phyloP scores from a whole-genome alignment of 2,797 vertebrate species.

The Microchirus variegatus region DNA sequence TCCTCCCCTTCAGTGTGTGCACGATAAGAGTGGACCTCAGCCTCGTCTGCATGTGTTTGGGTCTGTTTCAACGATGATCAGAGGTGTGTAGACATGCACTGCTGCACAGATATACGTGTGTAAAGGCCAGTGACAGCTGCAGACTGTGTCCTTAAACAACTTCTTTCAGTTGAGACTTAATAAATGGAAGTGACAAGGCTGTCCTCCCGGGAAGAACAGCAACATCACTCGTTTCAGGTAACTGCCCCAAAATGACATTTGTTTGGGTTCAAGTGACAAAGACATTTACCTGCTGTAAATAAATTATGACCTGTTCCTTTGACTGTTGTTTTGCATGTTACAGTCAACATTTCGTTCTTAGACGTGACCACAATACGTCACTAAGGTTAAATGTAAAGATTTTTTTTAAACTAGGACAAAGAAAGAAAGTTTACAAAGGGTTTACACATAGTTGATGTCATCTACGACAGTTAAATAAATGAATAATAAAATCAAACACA shows the following conservation, averaged over 20 bases:
- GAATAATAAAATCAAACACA: too few relatives aligned
- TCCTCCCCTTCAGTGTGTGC: slow-evolving; percentile 22
- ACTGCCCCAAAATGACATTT: background rate
- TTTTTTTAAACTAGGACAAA: too few relatives aligned
- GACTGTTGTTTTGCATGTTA: too few relatives aligned
- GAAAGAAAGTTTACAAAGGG: too few relatives aligned
- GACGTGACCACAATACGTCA: too few relatives aligned
- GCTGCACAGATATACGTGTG: background rate
- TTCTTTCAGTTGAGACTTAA: slow-evolving; percentile 5
- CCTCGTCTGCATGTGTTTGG: slow-evolving; percentile 10
- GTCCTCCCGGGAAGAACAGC: background rate
- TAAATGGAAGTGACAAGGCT: slow-evolving; percentile 1
- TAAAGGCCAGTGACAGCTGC: too few relatives aligned
- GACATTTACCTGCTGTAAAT: background rate
- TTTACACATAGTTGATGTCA: too few relatives aligned
- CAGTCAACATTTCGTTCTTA: too few relatives aligned
- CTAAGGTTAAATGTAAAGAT: too few relatives aligned
- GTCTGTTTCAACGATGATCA: slow-evolving; percentile 18
- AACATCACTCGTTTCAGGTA: background rate
- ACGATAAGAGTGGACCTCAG: slow-evolving; percentile 30
- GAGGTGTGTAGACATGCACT: slow-evolving; percentile 1
- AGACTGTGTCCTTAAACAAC: slow-evolving; percentile 20
- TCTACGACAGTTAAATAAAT: too few relatives aligned
- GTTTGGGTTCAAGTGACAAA: background rate
- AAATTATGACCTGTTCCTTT: background rate